Evolutionary conservation across 2,888 invertebrate genomes (phyloP).

Genomic region (Drosophila prolongata): DNA sequence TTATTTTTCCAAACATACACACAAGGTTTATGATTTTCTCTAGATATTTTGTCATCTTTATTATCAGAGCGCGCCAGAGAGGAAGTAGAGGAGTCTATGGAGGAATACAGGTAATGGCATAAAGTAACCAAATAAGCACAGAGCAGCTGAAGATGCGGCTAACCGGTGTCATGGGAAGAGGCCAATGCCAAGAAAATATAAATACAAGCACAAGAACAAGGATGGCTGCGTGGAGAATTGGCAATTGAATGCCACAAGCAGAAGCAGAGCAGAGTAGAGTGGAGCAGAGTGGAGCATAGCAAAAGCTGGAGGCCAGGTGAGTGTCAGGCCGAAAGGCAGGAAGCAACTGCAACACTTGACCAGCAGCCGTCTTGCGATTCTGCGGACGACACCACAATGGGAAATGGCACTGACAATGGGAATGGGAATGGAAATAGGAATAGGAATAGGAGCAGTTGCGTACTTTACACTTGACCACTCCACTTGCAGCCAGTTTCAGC

Average conservation of each 20-base stretch:
- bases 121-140: slow-evolving; percentile 76
- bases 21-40: slow-evolving; percentile 81
- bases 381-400: slow-evolving; percentile 71
- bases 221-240: slow-evolving; percentile 70
- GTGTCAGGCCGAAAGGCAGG: slow-evolving; percentile 69
- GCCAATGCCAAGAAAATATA: slow-evolving; percentile 32
- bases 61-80: slow-evolving; percentile 63
- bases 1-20: slow-evolving; percentile 80
- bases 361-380: slow-evolving; percentile 42
- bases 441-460: slow-evolving; percentile 51
- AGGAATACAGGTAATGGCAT: slow-evolving; percentile 59
- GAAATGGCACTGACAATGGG: slow-evolving; percentile 47
- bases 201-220: slow-evolving; percentile 32
- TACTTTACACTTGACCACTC: slow-evolving; percentile 74
- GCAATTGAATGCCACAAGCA: slow-evolving; percentile 60
- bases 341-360: slow-evolving; percentile 64
- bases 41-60: slow-evolving; percentile 81
- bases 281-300: slow-evolving; percentile 6
- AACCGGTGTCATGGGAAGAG: slow-evolving; percentile 71
- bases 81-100: slow-evolving; percentile 17
- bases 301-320: slow-evolving; percentile 61
- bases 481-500: slow-evolving; percentile 31
- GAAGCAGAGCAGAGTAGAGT: neutral
- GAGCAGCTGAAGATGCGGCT: slow-evolving; percentile 42
- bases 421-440: slow-evolving; percentile 43